These are phyloP conservation scores for Mirza zaza DNA, from an alignment of 2,113 vertebrate genomes.

Conservation along the genomic window DNA sequence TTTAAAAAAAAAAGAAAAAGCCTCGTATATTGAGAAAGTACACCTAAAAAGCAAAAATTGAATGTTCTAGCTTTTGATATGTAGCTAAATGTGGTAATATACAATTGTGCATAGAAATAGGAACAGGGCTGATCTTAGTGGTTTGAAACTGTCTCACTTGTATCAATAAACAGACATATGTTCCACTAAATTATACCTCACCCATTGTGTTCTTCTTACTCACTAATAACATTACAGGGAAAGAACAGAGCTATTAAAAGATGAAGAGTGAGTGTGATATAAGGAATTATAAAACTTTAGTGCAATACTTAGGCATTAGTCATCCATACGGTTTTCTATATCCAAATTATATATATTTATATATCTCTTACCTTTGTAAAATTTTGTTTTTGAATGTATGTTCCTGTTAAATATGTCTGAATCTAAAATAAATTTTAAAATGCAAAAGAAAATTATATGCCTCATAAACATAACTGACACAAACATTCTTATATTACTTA, in stretches of 20 bases:
- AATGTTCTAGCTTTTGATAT: slow-evolving; percentile 42
- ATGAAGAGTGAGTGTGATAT: slow-evolving; percentile 13
- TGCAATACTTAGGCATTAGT: neutral
- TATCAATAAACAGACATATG: slow-evolving; percentile 70
- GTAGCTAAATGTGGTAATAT: slow-evolving; percentile 64
- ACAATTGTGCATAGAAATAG: slow-evolving; percentile 73
- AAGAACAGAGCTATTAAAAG: slow-evolving; percentile 76
- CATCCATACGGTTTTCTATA: neutral
- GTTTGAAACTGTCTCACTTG: slow-evolving; percentile 64
- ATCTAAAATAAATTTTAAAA: neutral
- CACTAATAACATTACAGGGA: slow-evolving; percentile 60
- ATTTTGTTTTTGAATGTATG: neutral
- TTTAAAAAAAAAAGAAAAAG: neutral
- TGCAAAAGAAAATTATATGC: neutral
- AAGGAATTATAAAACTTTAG: neutral
- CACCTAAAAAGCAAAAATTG: slow-evolving; percentile 60
- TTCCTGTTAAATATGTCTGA: neutral
- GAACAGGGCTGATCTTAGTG: slow-evolving; percentile 58
- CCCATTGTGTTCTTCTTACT: slow-evolving; percentile 71
- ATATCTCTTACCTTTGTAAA: neutral
- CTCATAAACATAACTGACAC: neutral
- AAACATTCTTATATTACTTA: neutral
- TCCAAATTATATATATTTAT: neutral
- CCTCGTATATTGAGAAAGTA: neutral
- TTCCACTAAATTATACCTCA: slow-evolving; percentile 65